phyloP scores from a whole-genome alignment of 2,888 invertebrate species.

The Spatulosminthurus flaviceps region DNA sequence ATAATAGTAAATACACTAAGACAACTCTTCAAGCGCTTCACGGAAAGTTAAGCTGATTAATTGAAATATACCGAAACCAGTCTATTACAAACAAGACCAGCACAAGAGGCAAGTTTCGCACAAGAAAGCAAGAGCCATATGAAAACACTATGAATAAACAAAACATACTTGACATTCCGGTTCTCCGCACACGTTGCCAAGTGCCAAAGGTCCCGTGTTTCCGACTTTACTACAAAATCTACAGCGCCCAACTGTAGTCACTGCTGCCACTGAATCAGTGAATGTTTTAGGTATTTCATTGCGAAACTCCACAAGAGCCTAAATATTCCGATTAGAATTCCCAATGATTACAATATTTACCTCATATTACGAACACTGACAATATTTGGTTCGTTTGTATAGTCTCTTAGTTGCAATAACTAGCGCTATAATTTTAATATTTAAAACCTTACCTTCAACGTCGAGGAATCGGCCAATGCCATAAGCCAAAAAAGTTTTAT shows the following conservation, averaged over 20 bases:
- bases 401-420: too few relatives aligned
- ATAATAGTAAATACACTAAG: neutral
- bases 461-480: constrained; percentile 90
- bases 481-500: constrained; percentile 95
- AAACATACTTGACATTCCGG: constrained; percentile 82
- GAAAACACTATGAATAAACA: neutral
- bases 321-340: neutral
- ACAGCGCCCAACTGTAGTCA: constrained; percentile 76
- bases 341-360: too few relatives aligned
- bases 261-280: constrained; percentile 54
- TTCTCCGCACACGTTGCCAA: constrained; percentile 93
- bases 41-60: too few relatives aligned
- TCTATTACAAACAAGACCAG: too few relatives aligned
- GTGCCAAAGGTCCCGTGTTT: constrained; percentile 84
- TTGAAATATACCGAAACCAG: too few relatives aligned
- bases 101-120: too few relatives aligned
- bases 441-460: constrained; percentile 74
- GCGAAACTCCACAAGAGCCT: constrained; percentile 86
- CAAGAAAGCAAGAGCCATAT: too few relatives aligned
- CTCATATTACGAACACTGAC: too few relatives aligned
- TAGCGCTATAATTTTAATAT: too few relatives aligned
- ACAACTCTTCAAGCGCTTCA: too few relatives aligned
- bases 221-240: constrained; percentile 87
- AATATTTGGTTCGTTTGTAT: too few relatives aligned
- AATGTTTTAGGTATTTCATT: constrained; percentile 73